Conservation (phyloP, 1,140 invertebrate species). For the Brachionus plicatilis region DNA sequence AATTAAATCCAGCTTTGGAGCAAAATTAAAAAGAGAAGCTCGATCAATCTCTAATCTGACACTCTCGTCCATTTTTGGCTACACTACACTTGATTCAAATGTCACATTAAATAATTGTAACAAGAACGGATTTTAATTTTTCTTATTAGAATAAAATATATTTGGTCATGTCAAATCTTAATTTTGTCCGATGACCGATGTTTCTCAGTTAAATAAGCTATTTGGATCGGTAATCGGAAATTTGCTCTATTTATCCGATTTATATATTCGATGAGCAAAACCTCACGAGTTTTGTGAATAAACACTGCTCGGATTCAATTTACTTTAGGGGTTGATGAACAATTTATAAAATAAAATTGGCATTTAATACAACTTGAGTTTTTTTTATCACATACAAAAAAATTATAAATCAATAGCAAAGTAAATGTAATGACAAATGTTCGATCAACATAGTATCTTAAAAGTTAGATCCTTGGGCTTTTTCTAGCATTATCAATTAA, state of each 20-base stretch:
- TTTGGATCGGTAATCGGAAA: background rate
- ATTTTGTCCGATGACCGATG: background rate
- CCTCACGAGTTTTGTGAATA: background rate
- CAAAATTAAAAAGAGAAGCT: background rate
- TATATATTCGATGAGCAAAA: background rate
- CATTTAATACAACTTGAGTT: background rate
- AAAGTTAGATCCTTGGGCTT: background rate
- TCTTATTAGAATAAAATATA: background rate
- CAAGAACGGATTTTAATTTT: background rate
- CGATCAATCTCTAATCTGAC: background rate
- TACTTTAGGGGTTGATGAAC: background rate
- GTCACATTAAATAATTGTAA: background rate
- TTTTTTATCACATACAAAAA: background rate
- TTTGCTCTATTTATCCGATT: background rate
- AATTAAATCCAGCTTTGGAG: background rate
- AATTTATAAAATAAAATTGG: background rate
- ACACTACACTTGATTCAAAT: background rate
- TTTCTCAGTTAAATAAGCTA: background rate
- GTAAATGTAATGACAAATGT: background rate
- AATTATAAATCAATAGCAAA: background rate
- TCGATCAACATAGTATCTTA: background rate
- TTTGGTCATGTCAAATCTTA: background rate
- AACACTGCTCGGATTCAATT: background rate
- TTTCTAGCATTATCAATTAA: background rate
- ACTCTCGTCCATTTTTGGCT: background rate